phyloP scores from a whole-genome alignment of 2,888 invertebrate species.

The Leptogaster cylindrica region DNA sequence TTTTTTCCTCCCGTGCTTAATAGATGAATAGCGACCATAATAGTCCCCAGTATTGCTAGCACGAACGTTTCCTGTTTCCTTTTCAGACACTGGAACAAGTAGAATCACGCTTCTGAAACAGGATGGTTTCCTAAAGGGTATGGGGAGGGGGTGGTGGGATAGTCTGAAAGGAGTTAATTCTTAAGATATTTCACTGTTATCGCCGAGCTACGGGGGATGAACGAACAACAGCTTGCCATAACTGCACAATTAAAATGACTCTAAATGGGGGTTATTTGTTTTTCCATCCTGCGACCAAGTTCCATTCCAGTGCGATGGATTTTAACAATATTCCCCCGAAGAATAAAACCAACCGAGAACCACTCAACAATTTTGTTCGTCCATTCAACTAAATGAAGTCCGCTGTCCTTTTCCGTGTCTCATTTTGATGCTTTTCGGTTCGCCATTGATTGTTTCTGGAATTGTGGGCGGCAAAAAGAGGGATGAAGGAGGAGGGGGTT shows the following conservation, averaged over 20 bases:
- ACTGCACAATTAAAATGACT: conserved; percentile 37
- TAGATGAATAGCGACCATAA: conserved; percentile 32
- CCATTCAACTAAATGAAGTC: conserved; percentile 35
- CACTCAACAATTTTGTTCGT: conserved; percentile 27
- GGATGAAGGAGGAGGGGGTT: background rate
- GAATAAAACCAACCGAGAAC: conserved; percentile 17
- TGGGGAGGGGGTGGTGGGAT: too few species aligned
- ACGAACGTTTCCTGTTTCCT: background rate
- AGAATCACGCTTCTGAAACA: background rate
- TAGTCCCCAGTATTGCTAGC: conserved; percentile 3
- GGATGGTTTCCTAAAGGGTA: too few species aligned
- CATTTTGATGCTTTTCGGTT: conserved; percentile 31
- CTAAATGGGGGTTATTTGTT: conserved; percentile 35
- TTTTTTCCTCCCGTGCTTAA: conserved; percentile 13
- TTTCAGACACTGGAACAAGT: background rate
- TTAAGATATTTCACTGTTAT: conserved; percentile 29
- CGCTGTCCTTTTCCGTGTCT: conserved; percentile 34
- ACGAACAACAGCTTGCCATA: conserved; percentile 34
- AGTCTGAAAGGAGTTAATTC: conserved; percentile 10
- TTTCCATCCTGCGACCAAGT: conserved; percentile 5
- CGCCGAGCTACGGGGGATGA: conserved; percentile 22
- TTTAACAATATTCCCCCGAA: conserved; percentile 6
- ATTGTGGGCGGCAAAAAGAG: too few species aligned
- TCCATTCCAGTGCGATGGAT: conserved; percentile 15
- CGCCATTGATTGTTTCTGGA: conserved; percentile 34